Conservation (phyloP, 2,888 invertebrate genomes). For the Schizotus pectinicornis region DNA sequence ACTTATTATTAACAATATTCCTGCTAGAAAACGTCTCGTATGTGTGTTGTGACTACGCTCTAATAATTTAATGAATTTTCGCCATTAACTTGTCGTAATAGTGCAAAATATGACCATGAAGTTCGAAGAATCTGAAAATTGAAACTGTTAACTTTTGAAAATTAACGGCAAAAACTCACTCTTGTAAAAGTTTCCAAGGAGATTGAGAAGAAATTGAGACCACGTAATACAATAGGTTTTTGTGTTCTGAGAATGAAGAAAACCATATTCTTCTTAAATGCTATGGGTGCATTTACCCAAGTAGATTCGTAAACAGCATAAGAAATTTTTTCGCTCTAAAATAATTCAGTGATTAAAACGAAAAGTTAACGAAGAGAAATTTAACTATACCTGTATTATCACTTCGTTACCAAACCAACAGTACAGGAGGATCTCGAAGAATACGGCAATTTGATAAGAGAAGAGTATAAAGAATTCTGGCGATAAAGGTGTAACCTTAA, state of each 20-base stretch:
- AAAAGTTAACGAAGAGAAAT: not conserved
- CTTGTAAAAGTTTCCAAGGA: no score
- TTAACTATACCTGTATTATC: constrained; percentile 6
- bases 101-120: constrained; percentile 7
- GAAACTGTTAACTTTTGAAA: not conserved
- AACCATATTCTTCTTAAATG: not conserved
- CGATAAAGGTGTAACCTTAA: constrained; percentile 9
- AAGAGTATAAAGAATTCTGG: not conserved
- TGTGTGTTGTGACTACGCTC: no score
- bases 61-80: not conserved
- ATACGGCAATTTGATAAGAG: constrained; percentile 8
- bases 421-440: constrained; percentile 19
- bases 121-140: constrained; percentile 2
- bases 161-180: not conserved
- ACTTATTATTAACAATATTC: no score
- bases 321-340: constrained; percentile 5
- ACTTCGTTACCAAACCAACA: constrained; percentile 28
- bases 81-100: not conserved
- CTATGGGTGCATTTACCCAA: not conserved
- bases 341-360: not conserved
- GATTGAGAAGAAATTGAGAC: no score
- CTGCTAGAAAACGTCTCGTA: no score
- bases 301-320: not conserved
- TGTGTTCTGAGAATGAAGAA: not conserved
- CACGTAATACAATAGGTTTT: not conserved